Conservation (phyloP, 2,888 invertebrate species). For the Xanthorhoe spadicearia region DNA sequence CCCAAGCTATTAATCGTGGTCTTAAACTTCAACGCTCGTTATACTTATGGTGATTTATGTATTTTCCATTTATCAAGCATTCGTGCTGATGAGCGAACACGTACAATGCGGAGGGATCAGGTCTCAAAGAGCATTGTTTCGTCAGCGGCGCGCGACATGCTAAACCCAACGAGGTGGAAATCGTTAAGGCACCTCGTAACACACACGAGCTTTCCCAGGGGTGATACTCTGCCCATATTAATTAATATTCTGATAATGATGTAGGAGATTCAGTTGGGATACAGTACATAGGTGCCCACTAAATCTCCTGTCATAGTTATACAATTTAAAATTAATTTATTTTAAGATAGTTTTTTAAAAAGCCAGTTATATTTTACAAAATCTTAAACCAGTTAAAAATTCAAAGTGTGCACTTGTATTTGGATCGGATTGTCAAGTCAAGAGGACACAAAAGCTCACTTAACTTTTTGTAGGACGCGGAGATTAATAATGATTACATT, state of each 20-base stretch:
- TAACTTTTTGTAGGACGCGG: too few relatives aligned
- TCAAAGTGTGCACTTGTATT: too few relatives aligned
- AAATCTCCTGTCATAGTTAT: too few relatives aligned
- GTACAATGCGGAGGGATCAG: constrained; percentile 52
- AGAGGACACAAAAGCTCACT: too few relatives aligned
- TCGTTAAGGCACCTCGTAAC: constrained; percentile 34
- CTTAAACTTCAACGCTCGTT: background rate
- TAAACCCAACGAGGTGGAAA: constrained; percentile 43
- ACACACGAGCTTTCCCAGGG: constrained; percentile 33
- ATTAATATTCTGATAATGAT: constrained; percentile 1
- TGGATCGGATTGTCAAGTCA: too few relatives aligned
- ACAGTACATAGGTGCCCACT: too few relatives aligned
- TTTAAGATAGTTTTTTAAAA: too few relatives aligned
- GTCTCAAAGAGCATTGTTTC: constrained; percentile 46
- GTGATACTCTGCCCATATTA: constrained; percentile 30
- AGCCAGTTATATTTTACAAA: too few relatives aligned
- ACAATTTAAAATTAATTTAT: too few relatives aligned
- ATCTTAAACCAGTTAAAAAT: too few relatives aligned
- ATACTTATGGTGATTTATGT: background rate
- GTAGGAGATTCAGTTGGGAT: background rate
- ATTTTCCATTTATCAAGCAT: background rate
- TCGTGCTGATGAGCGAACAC: constrained; percentile 57
- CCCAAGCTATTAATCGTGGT: background rate
- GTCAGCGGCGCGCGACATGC: constrained; percentile 35
- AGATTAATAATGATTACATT: too few relatives aligned